A percentile compares a stretch with the other conserved stretches of the same genome.
These are phyloP conservation scores for Octodonta nipae DNA, from an alignment of 2,888 invertebrate genomes.

Conservation along the genomic window DNA sequence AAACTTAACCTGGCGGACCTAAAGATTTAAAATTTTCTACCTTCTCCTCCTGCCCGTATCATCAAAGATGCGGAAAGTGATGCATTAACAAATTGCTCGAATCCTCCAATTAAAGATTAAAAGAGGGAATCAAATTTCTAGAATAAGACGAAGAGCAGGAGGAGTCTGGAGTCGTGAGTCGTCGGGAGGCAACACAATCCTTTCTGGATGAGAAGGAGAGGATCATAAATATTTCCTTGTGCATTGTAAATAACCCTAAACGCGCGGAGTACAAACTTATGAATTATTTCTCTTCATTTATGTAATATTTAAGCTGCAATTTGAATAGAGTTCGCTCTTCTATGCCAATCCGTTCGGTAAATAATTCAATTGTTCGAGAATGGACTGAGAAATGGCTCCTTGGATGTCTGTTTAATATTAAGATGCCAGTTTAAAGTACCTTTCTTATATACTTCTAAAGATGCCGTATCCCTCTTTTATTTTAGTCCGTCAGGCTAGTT, in stretches of 20 bases:
- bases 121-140: slow-evolving; percentile 30
- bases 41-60: too few species aligned
- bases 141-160: slow-evolving; percentile 35
- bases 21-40: too few species aligned
- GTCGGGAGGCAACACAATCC: too few species aligned
- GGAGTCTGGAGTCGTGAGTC: too few species aligned
- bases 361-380: slow-evolving; percentile 37
- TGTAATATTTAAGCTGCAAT: slow-evolving; percentile 39
- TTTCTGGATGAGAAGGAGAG: slow-evolving; percentile 29
- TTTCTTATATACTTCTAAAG: too few species aligned
- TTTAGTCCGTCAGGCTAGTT: too few species aligned
- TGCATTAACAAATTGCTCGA: slow-evolving; percentile 3
- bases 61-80: background rate
- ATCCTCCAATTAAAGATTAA: slow-evolving; percentile 29
- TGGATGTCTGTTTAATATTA: slow-evolving; percentile 32
- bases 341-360: slow-evolving; percentile 37
- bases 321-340: slow-evolving; percentile 38
- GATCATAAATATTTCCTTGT: slow-evolving; percentile 46
- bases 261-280: slow-evolving; percentile 39
- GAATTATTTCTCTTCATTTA: slow-evolving; percentile 39
- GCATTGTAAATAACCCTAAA: slow-evolving; percentile 41
- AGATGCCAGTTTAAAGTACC: slow-evolving; percentile 29
- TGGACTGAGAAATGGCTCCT: slow-evolving; percentile 32
- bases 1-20: too few species aligned
- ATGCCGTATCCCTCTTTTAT: too few species aligned